phyloP scores from a whole-genome alignment of 2,113 vertebrate species.

The Tachysurus fulvidraco region DNA sequence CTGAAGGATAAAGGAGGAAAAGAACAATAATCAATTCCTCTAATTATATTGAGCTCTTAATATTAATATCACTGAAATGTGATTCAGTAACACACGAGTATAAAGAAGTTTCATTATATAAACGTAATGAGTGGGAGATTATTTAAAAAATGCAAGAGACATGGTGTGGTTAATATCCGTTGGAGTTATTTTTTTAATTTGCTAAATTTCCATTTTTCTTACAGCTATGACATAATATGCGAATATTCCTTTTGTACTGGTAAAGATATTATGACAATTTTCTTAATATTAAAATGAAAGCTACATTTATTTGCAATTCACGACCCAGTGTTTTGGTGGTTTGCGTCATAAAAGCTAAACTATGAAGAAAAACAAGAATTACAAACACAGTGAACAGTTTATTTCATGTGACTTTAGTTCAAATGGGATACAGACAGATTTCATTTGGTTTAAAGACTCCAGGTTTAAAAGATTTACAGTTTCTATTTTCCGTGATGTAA shows the following conservation, averaged over 20 bases:
- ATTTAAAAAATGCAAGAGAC: not conserved
- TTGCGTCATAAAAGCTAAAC: not conserved
- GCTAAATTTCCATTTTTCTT: not conserved
- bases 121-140: conserved; percentile 9
- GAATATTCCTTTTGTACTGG: not conserved
- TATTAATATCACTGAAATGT: not conserved
- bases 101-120: not conserved
- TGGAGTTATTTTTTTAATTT: not conserved
- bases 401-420: not conserved
- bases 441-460: not conserved
- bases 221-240: not conserved
- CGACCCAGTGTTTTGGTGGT: not conserved
- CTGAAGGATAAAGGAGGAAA: not conserved
- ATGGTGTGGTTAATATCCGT: not conserved
- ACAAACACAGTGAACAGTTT: not conserved
- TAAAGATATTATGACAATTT: not conserved
- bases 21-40: not conserved
- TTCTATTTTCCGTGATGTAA: not conserved
- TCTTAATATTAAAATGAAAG: not conserved
- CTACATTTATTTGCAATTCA: not conserved
- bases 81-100: not conserved
- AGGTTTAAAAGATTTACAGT: not conserved
- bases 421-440: not conserved
- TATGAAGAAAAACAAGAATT: not conserved
- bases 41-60: not conserved